A percentile compares a stretch with the other conserved stretches of the same genome.
These are phyloP conservation scores for Prionailurus viverrinus DNA, from an alignment of 2,113 vertebrate species.

Conservation along the genomic window DNA sequence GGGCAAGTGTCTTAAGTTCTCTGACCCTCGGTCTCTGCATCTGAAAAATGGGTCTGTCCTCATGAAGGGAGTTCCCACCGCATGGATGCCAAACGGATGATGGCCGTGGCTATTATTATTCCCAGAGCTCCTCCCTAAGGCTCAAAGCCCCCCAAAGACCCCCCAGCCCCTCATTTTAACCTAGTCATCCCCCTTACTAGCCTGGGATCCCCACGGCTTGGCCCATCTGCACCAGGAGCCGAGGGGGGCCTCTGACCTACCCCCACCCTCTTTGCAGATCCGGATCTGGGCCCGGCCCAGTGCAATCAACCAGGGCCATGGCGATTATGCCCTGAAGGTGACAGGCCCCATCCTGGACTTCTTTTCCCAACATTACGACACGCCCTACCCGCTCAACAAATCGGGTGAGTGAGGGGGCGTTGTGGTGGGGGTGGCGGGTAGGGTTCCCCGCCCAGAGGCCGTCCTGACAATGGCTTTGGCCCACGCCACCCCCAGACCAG, in stretches of 20 bases:
- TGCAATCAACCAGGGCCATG: constrained; percentile 86
- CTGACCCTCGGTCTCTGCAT: background rate
- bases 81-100: background rate
- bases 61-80: background rate
- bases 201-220: background rate
- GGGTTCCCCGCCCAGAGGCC: background rate
- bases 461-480: background rate
- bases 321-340: constrained; percentile 85
- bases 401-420: constrained; percentile 87
- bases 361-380: constrained; percentile 88
- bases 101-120: rapidly evolving
- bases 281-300: constrained; percentile 93
- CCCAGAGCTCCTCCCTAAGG: background rate
- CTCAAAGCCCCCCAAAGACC: background rate
- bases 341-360: constrained; percentile 91
- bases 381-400: constrained; percentile 91
- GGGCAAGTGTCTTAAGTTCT: background rate
- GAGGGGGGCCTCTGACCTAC: background rate
- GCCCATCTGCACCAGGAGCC: too few relatives aligned
- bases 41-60: background rate
- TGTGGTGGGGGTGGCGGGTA: rapidly evolving
- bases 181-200: background rate
- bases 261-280: constrained; percentile 86
- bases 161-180: background rate
- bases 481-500: constrained; percentile 89